Evolutionary conservation across 2,113 vertebrate species (phyloP), one percentile per base, ranked within the genome.

Genomic region (Nyctibius bracteatus): DNA sequence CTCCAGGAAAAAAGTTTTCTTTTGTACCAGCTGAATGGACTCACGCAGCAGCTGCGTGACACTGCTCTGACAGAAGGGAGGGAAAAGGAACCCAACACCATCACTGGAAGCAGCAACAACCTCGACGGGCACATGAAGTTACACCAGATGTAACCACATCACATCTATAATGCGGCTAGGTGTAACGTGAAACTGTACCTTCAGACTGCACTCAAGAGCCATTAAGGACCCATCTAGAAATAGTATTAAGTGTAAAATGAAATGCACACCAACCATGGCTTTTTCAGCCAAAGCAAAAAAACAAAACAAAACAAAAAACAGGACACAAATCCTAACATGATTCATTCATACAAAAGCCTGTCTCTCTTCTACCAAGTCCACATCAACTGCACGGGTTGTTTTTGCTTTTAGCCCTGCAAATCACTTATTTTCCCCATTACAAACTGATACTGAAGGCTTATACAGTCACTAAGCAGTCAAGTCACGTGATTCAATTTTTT

Each of bases 401-500:
- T 88, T 55, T 63, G 43, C 30, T 81, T 82, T 57, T 33, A 93
- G 68, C 44, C 52, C 46, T 71, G 25, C 31, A 58, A 67, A 63
- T 8, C 55, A 51, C 39, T 27, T 52, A 51, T 31, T 67, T 82
- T 70, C 41, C 86, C 86, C 47, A n/a, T 49, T 62, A 77, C 4
- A 1, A 67, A 71, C 6, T 5, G 55, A 66, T 84, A 91, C 3
- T 6, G 72, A 87, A 96, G 37, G 51, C 18, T 92, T 55, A 81
- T 6, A 39, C 27, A 84, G 47, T 39, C 90, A 90, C 75, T 88
- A 83, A 88, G 46, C 85, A 83, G 94, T 84, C 55, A 43, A 90
- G 46, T 17, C 79, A 83, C 75, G 70, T 22, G n/a, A 88, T 70
- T 66, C 1, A 4, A 46, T 78, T 85, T 37, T 63, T 70, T 41